Evolutionary conservation across 2,888 invertebrate genomes (phyloP), one percentile per base, ranked within the genome.

Genomic region (Drosophila prostipennis): DNA sequence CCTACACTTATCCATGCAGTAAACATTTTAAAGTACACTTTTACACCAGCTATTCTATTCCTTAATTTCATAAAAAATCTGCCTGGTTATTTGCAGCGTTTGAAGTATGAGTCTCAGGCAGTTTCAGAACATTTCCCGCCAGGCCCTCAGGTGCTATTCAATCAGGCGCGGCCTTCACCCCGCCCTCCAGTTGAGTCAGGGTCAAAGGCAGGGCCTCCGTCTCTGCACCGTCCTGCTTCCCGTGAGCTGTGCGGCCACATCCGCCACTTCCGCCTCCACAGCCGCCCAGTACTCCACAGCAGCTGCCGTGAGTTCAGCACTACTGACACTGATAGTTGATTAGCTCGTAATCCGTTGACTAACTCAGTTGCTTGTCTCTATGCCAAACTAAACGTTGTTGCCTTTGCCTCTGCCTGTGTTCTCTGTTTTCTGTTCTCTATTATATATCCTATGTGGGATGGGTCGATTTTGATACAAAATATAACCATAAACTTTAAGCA

Each of bases 171-270:
- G 54, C 42, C 64, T 63, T 19, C 11, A 14, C 13, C 48, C 60
- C 46, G 46, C 63, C 32, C 46, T 53, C 59, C 59, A 68, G 40
- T 46, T 73, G 32, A 61, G 48, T 46, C 70, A 68, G 40, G 73
- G 36, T 14, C 74, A 73, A 40, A 72, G 46, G 49, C 69, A 71
- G 42, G 56, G 48, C 42, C 71, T 72, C 39, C 87, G 82, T 43
- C 77, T 86, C 48, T 90, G 91, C 63, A 72, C 88, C 58, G 82
- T 90, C 39, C 71, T 90, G 58, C 65, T 90, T 54, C 90, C 90
- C 42, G 81, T 75, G 64, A 79, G 75, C 70, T 88, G 80, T 77
- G 77, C 80, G 57, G 77, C 79, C 61, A 61, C 26, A 39, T 29
- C 61, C n/a, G 16, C 46, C 32, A 19, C 63, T n/a, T 48, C 61